Percentiles rank a stretch among this genome's conserved stretches.
Evolutionary conservation across 1,140 invertebrate species (phyloP).

Genomic region (Globodera rostochiensis): DNA sequence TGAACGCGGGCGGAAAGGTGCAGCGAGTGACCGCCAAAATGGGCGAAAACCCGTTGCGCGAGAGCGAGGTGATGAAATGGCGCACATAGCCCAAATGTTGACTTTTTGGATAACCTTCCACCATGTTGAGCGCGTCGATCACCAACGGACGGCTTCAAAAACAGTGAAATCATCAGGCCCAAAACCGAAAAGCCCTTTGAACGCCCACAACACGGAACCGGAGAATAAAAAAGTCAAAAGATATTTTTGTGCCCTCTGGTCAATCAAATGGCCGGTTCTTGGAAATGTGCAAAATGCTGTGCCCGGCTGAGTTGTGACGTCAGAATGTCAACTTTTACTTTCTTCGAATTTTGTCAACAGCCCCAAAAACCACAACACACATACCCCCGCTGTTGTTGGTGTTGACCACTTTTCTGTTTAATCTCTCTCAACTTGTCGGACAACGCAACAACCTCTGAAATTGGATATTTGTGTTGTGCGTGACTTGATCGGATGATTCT

Average conservation of each 20-base stretch:
- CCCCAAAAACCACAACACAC: too few species aligned
- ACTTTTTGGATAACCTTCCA: neutral
- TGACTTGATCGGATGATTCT: too few species aligned
- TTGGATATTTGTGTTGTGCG: too few species aligned
- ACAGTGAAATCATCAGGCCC: too few species aligned
- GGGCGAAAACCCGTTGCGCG: constrained; percentile 1
- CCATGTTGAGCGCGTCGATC: constrained; percentile 22
- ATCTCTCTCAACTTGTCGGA: neutral
- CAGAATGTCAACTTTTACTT: too few species aligned
- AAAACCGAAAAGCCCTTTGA: neutral
- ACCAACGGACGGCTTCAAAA: constrained; percentile 8
- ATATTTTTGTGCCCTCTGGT: neutral
- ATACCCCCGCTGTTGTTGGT: neutral
- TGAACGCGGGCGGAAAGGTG: neutral
- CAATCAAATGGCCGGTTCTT: neutral
- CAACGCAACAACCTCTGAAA: neutral
- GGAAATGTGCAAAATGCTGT: too few species aligned
- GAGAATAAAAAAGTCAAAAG: neutral
- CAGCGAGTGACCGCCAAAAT: constrained; percentile 15
- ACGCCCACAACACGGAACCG: neutral
- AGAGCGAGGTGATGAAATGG: neutral
- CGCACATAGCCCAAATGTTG: neutral
- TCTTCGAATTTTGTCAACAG: too few species aligned
- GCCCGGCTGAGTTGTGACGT: too few species aligned
- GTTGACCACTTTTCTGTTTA: neutral